A percentile compares a stretch with the other conserved stretches of the same genome.
Conservation (phyloP, 2,888 invertebrate species). For the Hirtodrosophila cameraria region DNA sequence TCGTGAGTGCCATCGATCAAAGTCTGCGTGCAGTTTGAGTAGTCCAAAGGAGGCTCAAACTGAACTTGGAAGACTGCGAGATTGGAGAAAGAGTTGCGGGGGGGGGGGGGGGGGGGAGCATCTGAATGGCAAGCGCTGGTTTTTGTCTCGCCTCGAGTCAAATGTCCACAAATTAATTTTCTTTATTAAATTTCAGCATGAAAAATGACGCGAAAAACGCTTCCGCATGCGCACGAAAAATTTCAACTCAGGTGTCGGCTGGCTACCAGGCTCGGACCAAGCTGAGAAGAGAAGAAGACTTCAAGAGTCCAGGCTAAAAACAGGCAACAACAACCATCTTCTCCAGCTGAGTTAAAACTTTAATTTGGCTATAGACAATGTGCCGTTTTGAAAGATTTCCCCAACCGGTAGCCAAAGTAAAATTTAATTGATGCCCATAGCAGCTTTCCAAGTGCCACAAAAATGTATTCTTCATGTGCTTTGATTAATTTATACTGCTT, state of each 20-base stretch:
- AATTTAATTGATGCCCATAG: conserved; percentile 67
- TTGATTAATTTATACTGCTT: conserved; percentile 55
- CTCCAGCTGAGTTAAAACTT: conserved; percentile 43
- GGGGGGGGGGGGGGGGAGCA: background rate
- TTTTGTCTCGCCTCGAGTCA: conserved; percentile 75
- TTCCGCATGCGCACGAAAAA: conserved; percentile 70
- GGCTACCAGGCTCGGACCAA: conserved; percentile 12
- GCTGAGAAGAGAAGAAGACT: conserved; percentile 29
- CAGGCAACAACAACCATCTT: conserved; percentile 16
- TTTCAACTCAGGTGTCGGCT: conserved; percentile 69
- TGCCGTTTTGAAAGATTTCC: conserved; percentile 70
- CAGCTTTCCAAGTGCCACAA: conserved; percentile 33
- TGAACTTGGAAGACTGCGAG: conserved; percentile 1
- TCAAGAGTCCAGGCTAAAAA: background rate
- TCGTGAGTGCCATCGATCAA: conserved; percentile 77
- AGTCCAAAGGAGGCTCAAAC: conserved; percentile 32
- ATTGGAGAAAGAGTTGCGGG: background rate
- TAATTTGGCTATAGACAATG: conserved; percentile 76
- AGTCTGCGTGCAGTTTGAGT: conserved; percentile 75
- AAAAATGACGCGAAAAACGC: conserved; percentile 80
- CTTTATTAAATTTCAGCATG: conserved; percentile 80
- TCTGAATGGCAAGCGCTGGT: conserved; percentile 31
- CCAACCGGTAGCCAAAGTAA: conserved; percentile 59
- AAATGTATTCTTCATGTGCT: conserved; percentile 31
- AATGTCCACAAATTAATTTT: conserved; percentile 80